phyloP scores from a whole-genome alignment of 2,113 vertebrate genomes.

The Phyllopteryx taeniolatus region DNA sequence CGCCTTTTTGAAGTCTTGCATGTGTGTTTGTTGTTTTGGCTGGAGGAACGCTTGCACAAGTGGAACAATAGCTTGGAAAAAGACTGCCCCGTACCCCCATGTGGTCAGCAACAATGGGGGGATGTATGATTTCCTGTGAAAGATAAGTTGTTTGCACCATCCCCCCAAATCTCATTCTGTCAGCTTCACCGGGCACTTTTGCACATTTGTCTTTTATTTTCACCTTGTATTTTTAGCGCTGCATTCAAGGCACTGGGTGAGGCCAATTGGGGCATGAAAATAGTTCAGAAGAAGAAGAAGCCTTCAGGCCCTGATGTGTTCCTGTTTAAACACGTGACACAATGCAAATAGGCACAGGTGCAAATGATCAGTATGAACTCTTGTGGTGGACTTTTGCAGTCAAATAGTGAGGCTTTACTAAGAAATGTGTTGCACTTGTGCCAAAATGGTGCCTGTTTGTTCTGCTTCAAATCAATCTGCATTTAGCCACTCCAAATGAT shows the following conservation, averaged over 20 bases:
- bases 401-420: too few relatives aligned
- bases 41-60: not conserved
- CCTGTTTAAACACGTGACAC: not conserved
- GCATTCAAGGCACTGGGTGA: not conserved
- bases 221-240: not conserved
- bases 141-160: not conserved
- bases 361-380: not conserved
- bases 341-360: not conserved
- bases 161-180: not conserved
- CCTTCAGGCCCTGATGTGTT: not conserved
- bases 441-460: not conserved
- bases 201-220: not conserved
- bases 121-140: constrained; percentile 4
- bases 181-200: not conserved
- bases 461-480: too few relatives aligned
- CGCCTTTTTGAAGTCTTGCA: not conserved
- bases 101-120: constrained; percentile 1
- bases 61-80: not conserved
- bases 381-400: not conserved
- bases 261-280: not conserved
- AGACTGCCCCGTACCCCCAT: not conserved
- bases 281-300: not conserved
- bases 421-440: not conserved
- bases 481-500: too few relatives aligned
- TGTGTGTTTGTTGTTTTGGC: not conserved